These are phyloP conservation scores for Homarus gammarus DNA, from an alignment of 2,888 invertebrate species.

Conservation along the genomic window DNA sequence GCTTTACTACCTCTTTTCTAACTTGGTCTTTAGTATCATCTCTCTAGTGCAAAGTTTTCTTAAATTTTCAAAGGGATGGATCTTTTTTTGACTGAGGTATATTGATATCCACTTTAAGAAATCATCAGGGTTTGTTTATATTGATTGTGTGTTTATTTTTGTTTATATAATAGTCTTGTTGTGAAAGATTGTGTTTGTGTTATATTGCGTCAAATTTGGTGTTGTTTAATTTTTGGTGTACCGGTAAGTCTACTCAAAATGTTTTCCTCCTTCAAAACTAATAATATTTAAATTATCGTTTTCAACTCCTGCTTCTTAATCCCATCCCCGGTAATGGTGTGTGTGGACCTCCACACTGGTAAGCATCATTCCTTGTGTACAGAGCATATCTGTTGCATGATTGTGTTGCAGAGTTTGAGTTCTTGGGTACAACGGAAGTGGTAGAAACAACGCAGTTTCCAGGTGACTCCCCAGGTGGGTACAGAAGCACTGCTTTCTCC, in stretches of 20 bases:
- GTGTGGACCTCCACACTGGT: not conserved
- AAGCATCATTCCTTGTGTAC: not conserved
- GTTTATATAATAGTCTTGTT: too few relatives aligned
- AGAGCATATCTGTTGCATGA: conserved; percentile 49
- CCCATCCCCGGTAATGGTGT: not conserved
- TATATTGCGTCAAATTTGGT: too few relatives aligned
- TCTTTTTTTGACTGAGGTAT: too few relatives aligned
- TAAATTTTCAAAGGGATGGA: too few relatives aligned
- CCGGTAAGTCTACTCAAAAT: not conserved
- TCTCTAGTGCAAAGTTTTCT: too few relatives aligned
- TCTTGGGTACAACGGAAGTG: conserved; percentile 53
- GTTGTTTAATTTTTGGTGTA: not conserved
- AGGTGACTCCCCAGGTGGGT: conserved; percentile 51
- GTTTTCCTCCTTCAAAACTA: not conserved
- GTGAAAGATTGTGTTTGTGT: too few relatives aligned
- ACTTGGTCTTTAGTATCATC: too few relatives aligned
- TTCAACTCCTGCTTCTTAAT: not conserved
- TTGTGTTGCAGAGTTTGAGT: conserved; percentile 60
- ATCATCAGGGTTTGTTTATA: not conserved
- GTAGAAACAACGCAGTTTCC: conserved; percentile 41
- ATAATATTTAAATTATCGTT: not conserved
- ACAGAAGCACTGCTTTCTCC: not conserved
- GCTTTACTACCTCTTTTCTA: too few relatives aligned
- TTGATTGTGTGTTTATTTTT: too few relatives aligned
- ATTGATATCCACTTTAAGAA: not conserved